Conservation (phyloP, 2,113 vertebrate species). For the Narcine bancroftii region DNA sequence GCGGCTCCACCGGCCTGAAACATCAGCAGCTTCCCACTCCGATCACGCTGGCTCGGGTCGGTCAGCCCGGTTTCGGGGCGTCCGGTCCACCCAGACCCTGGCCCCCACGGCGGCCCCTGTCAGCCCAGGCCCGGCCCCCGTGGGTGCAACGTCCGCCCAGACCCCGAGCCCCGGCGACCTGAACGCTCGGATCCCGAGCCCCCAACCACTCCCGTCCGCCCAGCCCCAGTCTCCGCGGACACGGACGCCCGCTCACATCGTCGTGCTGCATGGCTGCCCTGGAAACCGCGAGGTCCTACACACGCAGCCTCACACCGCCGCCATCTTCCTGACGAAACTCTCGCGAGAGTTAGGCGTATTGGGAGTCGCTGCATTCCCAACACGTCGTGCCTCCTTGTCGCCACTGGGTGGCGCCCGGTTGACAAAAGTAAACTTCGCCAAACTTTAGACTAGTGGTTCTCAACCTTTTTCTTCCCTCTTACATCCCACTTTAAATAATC, state of each 20-base stretch:
- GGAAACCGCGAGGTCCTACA: no score
- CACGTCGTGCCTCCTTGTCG: neutral
- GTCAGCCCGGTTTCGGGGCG: no score
- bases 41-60: no score
- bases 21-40: no score
- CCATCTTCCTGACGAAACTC: neutral
- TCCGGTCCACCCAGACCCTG: neutral
- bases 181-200: neutral
- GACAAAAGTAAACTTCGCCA: neutral
- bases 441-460: no score
- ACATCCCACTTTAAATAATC: no score
- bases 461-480: no score
- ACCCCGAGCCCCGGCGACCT: neutral
- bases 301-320: neutral
- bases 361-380: neutral
- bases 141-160: no score
- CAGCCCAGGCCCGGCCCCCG: neutral
- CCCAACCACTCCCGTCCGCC: neutral
- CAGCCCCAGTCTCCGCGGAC: neutral
- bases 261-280: conserved; percentile 3
- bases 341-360: neutral
- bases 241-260: neutral
- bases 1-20: no score
- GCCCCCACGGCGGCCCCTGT: neutral
- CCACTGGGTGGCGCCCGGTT: neutral